Evolutionary conservation across 2,113 vertebrate genomes (phyloP).

Genomic region (Oriolus oriolus): DNA sequence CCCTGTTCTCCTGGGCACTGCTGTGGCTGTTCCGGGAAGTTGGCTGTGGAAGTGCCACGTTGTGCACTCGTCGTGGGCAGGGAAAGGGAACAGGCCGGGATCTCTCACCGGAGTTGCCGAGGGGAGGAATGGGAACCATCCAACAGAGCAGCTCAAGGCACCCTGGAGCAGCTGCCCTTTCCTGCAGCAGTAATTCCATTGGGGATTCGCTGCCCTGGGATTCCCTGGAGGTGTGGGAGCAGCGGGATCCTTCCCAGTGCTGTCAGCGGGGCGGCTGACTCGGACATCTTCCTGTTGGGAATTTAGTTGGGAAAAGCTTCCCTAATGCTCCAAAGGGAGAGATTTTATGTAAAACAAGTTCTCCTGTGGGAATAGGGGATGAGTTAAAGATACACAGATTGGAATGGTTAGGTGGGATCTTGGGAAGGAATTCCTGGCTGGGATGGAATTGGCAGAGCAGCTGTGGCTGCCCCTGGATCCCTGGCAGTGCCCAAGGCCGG

Average conservation of each 20-base stretch:
- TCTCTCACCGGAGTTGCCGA: fast-evolving
- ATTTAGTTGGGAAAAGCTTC: not conserved
- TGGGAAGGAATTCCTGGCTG: not conserved
- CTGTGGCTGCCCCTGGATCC: not conserved
- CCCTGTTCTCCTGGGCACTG: not conserved
- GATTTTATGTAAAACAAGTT: fast-evolving
- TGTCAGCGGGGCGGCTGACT: too few relatives aligned
- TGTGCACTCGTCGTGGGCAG: fast-evolving
- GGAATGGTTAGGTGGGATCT: not conserved
- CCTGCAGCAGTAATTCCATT: fast-evolving
- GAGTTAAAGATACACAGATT: not conserved
- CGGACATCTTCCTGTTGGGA: fast-evolving
- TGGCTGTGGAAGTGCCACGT: fast-evolving
- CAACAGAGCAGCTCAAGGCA: not conserved
- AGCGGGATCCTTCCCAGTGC: fast-evolving
- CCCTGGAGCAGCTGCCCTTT: not conserved
- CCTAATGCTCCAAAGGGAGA: not conserved
- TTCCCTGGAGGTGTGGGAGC: not conserved
- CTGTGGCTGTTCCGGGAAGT: not conserved
- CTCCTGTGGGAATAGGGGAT: fast-evolving
- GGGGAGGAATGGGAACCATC: not conserved
- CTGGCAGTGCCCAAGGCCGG: not conserved
- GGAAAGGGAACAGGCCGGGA: fast-evolving
- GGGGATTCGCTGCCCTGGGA: not conserved
- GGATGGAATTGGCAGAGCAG: not conserved